Conservation (phyloP, 2,888 invertebrate species). For the Phyllotreta striolata region DNA sequence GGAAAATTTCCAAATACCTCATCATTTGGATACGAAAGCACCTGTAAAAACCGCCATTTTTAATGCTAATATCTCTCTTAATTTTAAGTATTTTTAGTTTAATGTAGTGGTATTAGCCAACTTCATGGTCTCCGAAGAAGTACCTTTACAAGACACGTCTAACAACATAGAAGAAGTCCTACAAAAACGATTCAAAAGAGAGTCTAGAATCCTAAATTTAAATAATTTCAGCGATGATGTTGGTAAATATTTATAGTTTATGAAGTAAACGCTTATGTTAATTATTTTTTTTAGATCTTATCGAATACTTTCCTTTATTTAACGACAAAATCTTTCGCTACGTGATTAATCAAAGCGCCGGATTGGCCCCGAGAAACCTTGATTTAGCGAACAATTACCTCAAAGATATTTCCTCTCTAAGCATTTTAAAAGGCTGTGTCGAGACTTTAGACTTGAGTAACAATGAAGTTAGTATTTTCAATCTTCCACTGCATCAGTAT, state of each 20-base stretch:
- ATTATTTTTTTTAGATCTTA: conserved; percentile 33
- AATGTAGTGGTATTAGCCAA: conserved; percentile 24
- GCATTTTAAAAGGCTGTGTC: conserved; percentile 25
- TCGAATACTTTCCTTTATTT: conserved; percentile 34
- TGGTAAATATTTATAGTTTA: conserved; percentile 29
- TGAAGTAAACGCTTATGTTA: conserved; percentile 4
- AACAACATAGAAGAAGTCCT: conserved; percentile 32
- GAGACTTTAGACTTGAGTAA: conserved; percentile 32
- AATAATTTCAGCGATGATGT: conserved; percentile 33
- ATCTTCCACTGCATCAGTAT: background rate
- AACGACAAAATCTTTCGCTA: conserved; percentile 33
- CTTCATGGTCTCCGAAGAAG: conserved; percentile 24
- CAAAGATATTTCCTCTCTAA: conserved; percentile 27
- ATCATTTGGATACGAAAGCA: conserved; percentile 21
- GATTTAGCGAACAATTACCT: conserved; percentile 35
- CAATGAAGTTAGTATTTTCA: conserved; percentile 35
- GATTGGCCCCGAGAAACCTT: conserved; percentile 25
- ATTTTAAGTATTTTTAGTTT: conserved; percentile 28
- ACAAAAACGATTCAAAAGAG: conserved; percentile 27
- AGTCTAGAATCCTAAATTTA: conserved; percentile 30
- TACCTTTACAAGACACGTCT: conserved; percentile 25
- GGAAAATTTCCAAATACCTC: conserved; percentile 28
- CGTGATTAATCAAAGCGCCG: conserved; percentile 24
- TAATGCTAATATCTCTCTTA: background rate
- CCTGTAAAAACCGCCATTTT: conserved; percentile 28